These are phyloP conservation scores for Sarcophilus harrisii DNA, from an alignment of 2,797 vertebrate species.

Conservation along the genomic window DNA sequence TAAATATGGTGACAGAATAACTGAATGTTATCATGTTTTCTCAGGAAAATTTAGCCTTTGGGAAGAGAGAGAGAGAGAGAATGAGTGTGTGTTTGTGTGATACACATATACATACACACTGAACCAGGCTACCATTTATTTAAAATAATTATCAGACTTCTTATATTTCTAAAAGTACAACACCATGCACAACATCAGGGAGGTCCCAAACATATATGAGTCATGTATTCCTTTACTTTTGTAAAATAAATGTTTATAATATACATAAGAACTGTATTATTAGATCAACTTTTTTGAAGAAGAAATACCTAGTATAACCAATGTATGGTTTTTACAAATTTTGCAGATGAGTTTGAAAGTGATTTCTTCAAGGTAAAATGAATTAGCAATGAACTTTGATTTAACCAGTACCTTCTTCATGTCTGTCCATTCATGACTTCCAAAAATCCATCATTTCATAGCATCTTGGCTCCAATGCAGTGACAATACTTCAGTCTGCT, in stretches of 20 bases:
- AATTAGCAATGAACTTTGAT: conserved; percentile 61
- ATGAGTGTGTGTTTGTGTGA: no score
- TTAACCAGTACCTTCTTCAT: conserved; percentile 69
- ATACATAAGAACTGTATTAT: neutral
- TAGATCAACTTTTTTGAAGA: conserved; percentile 30
- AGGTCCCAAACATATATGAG: neutral
- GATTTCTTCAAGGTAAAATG: conserved; percentile 70
- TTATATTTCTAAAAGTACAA: neutral
- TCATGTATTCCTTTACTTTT: neutral
- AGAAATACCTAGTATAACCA: conserved; percentile 49
- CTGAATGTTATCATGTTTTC: neutral
- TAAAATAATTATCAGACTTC: neutral
- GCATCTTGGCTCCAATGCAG: conserved; percentile 5
- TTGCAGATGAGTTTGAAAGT: conserved; percentile 71
- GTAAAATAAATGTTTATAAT: neutral
- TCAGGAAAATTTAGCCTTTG: neutral
- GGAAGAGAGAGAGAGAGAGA: neutral
- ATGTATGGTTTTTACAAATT: conserved; percentile 72
- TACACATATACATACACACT: no score
- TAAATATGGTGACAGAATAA: neutral
- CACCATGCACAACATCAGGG: neutral
- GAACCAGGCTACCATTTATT: neutral
- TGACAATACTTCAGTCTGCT: conserved; percentile 44
- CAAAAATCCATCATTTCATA: conserved; percentile 44
- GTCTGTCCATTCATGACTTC: conserved; percentile 51